Evolutionary conservation across 2,888 invertebrate genomes (phyloP).

Genomic region (Spialia ferax): DNA sequence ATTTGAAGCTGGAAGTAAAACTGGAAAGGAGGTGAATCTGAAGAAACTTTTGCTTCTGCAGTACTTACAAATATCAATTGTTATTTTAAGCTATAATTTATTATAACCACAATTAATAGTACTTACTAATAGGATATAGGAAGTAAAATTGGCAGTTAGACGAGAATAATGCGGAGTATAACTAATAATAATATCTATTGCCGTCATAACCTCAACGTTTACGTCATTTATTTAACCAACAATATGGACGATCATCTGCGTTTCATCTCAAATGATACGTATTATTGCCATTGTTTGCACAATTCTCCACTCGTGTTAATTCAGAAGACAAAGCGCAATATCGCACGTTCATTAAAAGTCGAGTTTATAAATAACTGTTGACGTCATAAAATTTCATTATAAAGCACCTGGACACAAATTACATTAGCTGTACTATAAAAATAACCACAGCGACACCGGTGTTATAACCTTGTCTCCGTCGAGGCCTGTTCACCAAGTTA

Average conservation of each 20-base stretch:
- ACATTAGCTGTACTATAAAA: constrained; percentile 49
- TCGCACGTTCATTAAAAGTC: constrained; percentile 22
- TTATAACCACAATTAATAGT: too few species aligned
- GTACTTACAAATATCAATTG: too few species aligned
- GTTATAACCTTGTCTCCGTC: constrained; percentile 50
- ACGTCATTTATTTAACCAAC: constrained; percentile 2
- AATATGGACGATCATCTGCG: background rate
- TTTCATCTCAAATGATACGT: constrained; percentile 2
- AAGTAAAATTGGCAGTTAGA: background rate
- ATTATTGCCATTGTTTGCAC: constrained; percentile 2
- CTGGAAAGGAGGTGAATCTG: too few species aligned
- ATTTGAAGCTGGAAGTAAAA: too few species aligned
- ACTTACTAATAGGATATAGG: too few species aligned
- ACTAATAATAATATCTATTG: background rate
- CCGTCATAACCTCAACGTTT: background rate
- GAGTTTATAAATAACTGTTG: constrained; percentile 40
- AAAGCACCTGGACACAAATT: constrained; percentile 50
- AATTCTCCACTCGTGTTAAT: background rate
- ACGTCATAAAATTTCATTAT: constrained; percentile 47
- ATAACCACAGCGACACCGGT: constrained; percentile 48
- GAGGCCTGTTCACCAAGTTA: constrained; percentile 67
- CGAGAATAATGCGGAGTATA: background rate
- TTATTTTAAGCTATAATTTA: too few species aligned
- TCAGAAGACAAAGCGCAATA: constrained; percentile 18
- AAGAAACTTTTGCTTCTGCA: too few species aligned